Conservation (phyloP, 35 echinoderm and acorn worm genomes). For the Apostichopus parvimensis region DNA sequence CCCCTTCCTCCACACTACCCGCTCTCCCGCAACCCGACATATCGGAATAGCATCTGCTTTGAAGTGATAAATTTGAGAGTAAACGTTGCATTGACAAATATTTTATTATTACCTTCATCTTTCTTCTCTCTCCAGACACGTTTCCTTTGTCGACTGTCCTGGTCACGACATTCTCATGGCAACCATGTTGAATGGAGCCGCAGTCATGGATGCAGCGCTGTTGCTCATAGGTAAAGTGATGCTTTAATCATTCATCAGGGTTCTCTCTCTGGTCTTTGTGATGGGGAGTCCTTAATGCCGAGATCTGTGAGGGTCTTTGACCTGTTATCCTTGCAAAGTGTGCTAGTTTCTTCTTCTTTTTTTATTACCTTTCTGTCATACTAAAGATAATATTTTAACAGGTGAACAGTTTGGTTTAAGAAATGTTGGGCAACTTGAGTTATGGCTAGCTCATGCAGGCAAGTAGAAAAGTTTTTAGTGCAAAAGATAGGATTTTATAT, state of each 20-base stretch:
- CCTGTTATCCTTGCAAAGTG: no score
- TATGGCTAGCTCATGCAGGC: no score
- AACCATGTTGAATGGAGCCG: slow-evolving; percentile 98
- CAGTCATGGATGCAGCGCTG: slow-evolving; percentile 98
- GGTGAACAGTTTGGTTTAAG: no score
- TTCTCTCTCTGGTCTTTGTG: background rate
- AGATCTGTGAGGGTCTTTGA: no score
- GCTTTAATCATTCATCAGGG: no score
- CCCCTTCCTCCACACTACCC: background rate
- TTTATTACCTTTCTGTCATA: no score
- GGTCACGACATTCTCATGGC: slow-evolving; percentile 99
- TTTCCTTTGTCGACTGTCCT: slow-evolving; percentile 99
- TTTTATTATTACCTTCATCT: background rate
- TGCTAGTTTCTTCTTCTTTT: no score
- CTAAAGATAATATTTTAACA: no score
- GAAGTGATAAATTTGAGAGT: background rate
- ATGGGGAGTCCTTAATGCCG: no score
- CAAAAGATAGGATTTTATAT: no score
- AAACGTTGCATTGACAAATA: background rate
- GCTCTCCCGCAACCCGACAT: background rate
- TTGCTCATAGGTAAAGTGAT: slow-evolving; percentile 80
- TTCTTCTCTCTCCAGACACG: slow-evolving; percentile 73
- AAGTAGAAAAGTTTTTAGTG: no score
- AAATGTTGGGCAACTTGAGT: no score
- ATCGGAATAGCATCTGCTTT: background rate